Base-by-base conservation (phyloP, 2,888 invertebrate genomes). In the Platerodrilus igneus region DNA sequence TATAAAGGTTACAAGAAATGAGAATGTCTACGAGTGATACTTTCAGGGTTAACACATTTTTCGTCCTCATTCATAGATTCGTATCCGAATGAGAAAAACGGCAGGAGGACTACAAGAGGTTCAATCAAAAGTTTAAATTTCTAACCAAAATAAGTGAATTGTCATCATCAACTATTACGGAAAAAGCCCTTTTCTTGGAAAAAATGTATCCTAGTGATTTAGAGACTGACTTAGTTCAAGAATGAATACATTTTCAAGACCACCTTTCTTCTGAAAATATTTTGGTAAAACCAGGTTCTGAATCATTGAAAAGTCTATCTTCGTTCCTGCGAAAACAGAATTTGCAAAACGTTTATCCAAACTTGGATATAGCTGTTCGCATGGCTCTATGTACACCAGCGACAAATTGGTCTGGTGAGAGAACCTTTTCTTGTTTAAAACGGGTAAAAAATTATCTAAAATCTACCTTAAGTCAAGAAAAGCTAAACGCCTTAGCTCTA, bases 151-250 rank as follows among this genome's bases (percentile, higher is more conserved):
- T 21, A 22, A 21, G 13, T 33, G 11, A 66, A 11, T 44, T 72
- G 71, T 22, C 60, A n/a, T 33, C 69, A 70, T 45, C 64, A 67
- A 28, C 7, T 8, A 3, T 26, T 9, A 26, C 26, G 4, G 26
- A 26, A 26, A 26, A 26, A 26, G 26, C 63, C 71, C 48, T 71
- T 69, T 6, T 70, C 71, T 40, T 62, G 71, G 72, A 71, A 55
- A 8, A 41, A 31, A n/a, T n/a, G n/a, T 34, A 26, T 27, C 48
- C 48, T 42, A 14, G 40, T 45, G 45, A 45, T 41, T 43, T 50
- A 45, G 48, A 42, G 28, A 40, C 22, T 29, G 45, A 43, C 6
- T 41, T 47, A 36, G 43, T 43, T 41, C 40, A 47, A 23, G 37
- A 50, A 43, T 47, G 47, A 20, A 28, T 45, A 45, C 41, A 52